phyloP scores from a whole-genome alignment of 2,888 invertebrate genomes.

The Drosophila eohydei region DNA sequence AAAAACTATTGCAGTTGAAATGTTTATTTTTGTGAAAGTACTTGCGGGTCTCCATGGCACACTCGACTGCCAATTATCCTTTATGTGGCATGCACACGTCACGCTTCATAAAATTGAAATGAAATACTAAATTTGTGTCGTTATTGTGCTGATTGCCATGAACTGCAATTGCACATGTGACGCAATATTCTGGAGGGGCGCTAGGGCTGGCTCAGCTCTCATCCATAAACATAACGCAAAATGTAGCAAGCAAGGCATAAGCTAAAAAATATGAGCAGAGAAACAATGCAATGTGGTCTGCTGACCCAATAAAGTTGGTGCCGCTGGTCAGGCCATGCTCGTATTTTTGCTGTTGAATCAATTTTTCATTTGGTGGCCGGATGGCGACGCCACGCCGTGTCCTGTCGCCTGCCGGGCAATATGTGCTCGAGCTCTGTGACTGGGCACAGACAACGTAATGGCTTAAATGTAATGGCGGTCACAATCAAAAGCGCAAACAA shows the following conservation, averaged over 20 bases:
- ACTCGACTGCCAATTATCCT: slow-evolving; percentile 65
- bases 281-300: slow-evolving; percentile 16
- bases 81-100: slow-evolving; percentile 61
- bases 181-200: slow-evolving; percentile 3
- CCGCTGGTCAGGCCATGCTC: slow-evolving; percentile 33
- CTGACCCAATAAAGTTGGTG: slow-evolving; percentile 70
- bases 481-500: slow-evolving; percentile 34
- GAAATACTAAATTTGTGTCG: slow-evolving; percentile 73
- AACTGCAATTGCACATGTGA: slow-evolving; percentile 72
- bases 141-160: slow-evolving; percentile 75
- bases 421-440: slow-evolving; percentile 59
- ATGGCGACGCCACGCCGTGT: slow-evolving; percentile 46
- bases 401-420: slow-evolving; percentile 27
- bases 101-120: slow-evolving; percentile 77
- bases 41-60: slow-evolving; percentile 36
- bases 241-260: slow-evolving; percentile 35
- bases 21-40: slow-evolving; percentile 23
- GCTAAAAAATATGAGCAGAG: slow-evolving; percentile 22
- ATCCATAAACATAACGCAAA: slow-evolving; percentile 62
- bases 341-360: slow-evolving; percentile 71
- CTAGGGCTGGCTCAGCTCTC: neutral
- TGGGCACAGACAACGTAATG: slow-evolving; percentile 64
- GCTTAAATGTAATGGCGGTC: slow-evolving; percentile 61
- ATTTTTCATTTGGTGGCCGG: slow-evolving; percentile 73
- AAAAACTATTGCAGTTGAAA: slow-evolving; percentile 14